Percentiles rank a stretch among this genome's conserved stretches.
Evolutionary conservation across 2,888 invertebrate species (phyloP).

Genomic region (Nasonovia ribisnigri): DNA sequence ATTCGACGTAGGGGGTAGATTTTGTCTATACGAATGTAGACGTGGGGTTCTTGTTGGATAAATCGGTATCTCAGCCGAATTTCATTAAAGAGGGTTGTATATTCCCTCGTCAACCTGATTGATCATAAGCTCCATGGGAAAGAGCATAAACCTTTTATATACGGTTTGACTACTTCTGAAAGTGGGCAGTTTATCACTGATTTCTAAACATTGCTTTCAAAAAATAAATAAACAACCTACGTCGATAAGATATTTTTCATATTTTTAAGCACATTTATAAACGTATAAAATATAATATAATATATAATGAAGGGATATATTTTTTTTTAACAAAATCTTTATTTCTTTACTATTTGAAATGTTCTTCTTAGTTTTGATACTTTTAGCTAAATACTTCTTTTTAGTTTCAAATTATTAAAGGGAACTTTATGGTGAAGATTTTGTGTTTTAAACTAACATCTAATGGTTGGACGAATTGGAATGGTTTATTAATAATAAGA

Average conservation of each 20-base stretch:
- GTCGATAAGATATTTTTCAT: neutral
- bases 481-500: neutral
- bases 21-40: neutral
- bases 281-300: neutral
- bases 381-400: neutral
- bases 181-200: neutral
- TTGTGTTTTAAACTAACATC: neutral
- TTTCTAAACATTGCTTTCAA: conserved; percentile 23
- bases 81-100: conserved; percentile 36
- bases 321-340: neutral
- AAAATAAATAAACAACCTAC: neutral
- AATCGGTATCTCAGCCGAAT: conserved; percentile 46
- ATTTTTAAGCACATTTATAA: neutral
- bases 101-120: conserved; percentile 37
- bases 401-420: neutral
- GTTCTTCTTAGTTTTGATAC: neutral
- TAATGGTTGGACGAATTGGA: neutral
- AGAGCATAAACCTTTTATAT: conserved; percentile 21
- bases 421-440: neutral
- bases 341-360: neutral
- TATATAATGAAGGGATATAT: neutral
- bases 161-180: neutral
- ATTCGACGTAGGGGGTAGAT: conserved; percentile 18
- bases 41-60: conserved; percentile 12
- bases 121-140: conserved; percentile 42